A percentile compares a stretch with the other conserved stretches of the same genome.
These are phyloP conservation scores for Phalacrocorax pelagicus DNA, from an alignment of 2,113 vertebrate species.

Conservation along the genomic window DNA sequence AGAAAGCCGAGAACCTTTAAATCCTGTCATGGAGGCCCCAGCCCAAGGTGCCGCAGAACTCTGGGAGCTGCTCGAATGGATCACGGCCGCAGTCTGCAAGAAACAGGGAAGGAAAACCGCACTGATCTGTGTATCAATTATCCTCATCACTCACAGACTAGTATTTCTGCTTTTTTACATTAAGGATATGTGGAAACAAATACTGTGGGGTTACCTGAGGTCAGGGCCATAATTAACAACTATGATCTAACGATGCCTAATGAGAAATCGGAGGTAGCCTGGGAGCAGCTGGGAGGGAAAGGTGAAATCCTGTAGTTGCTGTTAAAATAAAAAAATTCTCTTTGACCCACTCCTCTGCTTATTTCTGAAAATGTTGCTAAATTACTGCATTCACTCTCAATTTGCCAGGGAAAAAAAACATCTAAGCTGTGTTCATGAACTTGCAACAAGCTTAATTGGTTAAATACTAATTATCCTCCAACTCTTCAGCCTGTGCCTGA, in stretches of 20 bases:
- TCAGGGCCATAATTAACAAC: not conserved
- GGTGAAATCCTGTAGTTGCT: not conserved
- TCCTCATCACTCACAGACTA: not conserved
- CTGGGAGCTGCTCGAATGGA: not conserved
- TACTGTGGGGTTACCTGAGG: not conserved
- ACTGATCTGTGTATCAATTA: not conserved
- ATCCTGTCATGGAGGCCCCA: not conserved
- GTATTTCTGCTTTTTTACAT: not conserved
- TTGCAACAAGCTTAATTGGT: constrained; percentile 21
- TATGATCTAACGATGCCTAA: not conserved
- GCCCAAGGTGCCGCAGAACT: no score
- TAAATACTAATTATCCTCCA: constrained; percentile 45
- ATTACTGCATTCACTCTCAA: not conserved
- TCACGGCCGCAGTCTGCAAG: not conserved
- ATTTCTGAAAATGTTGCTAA: not conserved
- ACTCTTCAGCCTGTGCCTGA: not conserved
- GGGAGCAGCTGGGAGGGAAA: not conserved
- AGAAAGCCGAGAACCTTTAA: not conserved
- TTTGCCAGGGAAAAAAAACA: not conserved
- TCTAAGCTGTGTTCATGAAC: not conserved
- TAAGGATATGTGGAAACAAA: not conserved
- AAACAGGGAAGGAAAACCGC: not conserved
- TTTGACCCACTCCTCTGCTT: not conserved
- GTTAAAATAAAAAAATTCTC: not conserved
- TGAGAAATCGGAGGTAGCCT: not conserved